Evolutionary conservation across 2,797 vertebrate species (phyloP).

Genomic region (Falco columbarius): DNA sequence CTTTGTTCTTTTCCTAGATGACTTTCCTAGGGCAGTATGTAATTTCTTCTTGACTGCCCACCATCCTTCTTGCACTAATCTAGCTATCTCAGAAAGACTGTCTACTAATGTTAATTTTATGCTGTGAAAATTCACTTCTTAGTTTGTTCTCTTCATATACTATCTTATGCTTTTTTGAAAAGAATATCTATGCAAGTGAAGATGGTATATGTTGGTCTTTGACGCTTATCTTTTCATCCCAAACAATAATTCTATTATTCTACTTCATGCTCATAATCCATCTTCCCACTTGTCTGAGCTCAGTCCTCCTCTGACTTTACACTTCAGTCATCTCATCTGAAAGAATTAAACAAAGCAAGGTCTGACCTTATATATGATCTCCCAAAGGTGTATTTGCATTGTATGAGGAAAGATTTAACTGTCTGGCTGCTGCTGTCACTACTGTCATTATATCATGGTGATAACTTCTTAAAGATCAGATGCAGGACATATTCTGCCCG

Average conservation of each 20-base stretch:
- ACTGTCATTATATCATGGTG: background rate
- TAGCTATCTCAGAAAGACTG: background rate
- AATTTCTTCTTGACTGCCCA: background rate
- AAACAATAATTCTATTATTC: background rate
- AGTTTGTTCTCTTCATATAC: background rate
- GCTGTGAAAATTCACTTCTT: constrained; percentile 8
- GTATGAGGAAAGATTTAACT: background rate
- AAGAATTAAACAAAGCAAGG: constrained; percentile 4
- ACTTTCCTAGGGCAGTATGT: background rate
- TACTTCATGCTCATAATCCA: background rate
- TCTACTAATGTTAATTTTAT: background rate
- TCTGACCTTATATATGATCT: background rate
- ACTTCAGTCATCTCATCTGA: background rate
- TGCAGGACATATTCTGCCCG: background rate
- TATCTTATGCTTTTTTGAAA: background rate
- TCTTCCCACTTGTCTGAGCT: background rate
- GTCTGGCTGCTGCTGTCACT: background rate
- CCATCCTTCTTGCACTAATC: background rate
- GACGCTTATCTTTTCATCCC: background rate
- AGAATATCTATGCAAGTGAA: background rate
- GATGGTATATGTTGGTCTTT: background rate
- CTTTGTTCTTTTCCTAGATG: background rate
- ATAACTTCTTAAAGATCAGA: background rate
- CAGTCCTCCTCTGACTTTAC: background rate
- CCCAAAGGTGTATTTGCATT: constrained; percentile 17